Conservation (phyloP, 2,888 invertebrate species). For the Bhutanitis thaidina region DNA sequence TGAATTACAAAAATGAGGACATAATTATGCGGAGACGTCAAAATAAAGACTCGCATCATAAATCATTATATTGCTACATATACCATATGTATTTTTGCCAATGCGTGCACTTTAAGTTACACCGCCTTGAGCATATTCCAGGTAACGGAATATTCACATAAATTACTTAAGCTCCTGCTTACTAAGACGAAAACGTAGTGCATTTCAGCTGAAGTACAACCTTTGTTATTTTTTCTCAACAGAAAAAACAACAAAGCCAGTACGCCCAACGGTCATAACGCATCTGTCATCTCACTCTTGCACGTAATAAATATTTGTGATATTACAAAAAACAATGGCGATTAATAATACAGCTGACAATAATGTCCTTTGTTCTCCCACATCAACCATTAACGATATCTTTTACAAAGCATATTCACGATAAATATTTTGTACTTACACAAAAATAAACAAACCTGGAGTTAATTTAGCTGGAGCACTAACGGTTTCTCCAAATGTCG, state of each 20-base stretch:
- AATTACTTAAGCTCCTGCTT: background rate
- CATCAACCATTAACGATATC: conserved; percentile 2
- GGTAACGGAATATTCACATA: background rate
- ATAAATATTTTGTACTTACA: background rate
- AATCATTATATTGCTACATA: background rate
- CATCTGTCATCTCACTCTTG: conserved; percentile 58
- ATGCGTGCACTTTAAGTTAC: background rate
- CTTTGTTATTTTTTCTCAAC: conserved; percentile 23
- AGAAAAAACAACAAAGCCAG: conserved; percentile 52
- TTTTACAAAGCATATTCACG: background rate
- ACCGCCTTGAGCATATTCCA: background rate
- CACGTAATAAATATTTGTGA: conserved; percentile 70
- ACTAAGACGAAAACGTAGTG: conserved; percentile 1
- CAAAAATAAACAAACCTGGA: conserved; percentile 86
- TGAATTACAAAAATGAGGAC: conserved; percentile 5
- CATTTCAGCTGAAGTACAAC: background rate
- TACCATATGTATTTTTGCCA: background rate
- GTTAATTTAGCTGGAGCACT: conserved; percentile 88
- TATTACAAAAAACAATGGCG: conserved; percentile 61
- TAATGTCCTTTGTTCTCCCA: background rate
- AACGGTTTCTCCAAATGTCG: conserved; percentile 90
- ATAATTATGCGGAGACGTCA: background rate
- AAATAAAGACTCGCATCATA: background rate
- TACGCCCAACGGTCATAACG: conserved; percentile 61
- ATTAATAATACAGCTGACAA: conserved; percentile 58